A percentile compares a stretch with the other conserved stretches of the same genome.
phyloP scores from a whole-genome alignment of 2,888 invertebrate species.

The Eupithecia exiguata region DNA sequence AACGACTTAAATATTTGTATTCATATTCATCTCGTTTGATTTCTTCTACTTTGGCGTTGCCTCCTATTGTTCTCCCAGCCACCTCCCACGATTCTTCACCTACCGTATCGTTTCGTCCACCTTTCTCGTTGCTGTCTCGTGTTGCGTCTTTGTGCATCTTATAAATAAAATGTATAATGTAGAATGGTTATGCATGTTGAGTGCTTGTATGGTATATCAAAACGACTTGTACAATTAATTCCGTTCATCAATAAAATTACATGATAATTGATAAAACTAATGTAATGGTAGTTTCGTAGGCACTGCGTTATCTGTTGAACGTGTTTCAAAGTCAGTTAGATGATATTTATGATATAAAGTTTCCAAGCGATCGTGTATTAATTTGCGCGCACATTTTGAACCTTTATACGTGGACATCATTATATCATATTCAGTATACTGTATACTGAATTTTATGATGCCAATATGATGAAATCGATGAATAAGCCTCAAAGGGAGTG shows the following conservation, averaged over 20 bases:
- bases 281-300: constrained; percentile 10
- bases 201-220: neutral
- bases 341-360: constrained; percentile 23
- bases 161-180: neutral
- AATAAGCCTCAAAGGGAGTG: constrained; percentile 9
- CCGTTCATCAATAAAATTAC: constrained; percentile 3
- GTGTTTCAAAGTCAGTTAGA: constrained; percentile 26
- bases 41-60: neutral
- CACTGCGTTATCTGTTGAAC: constrained; percentile 19
- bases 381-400: constrained; percentile 4
- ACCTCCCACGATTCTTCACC: neutral
- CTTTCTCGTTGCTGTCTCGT: neutral
- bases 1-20: no score
- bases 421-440: no score
- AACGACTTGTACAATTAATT: constrained; percentile 11
- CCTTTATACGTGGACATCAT: neutral
- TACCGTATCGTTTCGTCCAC: neutral
- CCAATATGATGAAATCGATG: constrained; percentile 13
- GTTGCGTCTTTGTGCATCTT: neutral
- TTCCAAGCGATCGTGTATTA: neutral
- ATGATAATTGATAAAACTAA: constrained; percentile 23
- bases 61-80: neutral
- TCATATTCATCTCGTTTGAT: neutral
- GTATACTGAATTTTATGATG: constrained; percentile 15
- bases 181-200: neutral